Percentiles rank a stretch among this genome's conserved stretches.
These are phyloP conservation scores for Ceratina australensis DNA, from an alignment of 1,140 invertebrate species.

Conservation along the genomic window DNA sequence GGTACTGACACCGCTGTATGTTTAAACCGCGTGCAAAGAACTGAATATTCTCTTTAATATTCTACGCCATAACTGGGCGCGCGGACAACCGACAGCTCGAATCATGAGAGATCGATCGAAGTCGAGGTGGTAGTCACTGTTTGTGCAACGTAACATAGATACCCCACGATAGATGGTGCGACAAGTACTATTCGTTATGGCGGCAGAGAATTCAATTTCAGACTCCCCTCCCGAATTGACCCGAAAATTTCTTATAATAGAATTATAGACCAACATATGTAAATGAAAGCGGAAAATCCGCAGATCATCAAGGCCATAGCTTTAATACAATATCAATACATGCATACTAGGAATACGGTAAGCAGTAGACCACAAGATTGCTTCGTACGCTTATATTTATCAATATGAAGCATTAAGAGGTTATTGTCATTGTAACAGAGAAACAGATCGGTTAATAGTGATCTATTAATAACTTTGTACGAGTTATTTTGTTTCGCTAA, in stretches of 20 bases:
- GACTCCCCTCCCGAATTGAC: not conserved
- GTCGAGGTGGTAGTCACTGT: constrained; percentile 20
- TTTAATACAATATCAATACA: not conserved
- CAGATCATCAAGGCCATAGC: not conserved
- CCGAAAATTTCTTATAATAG: constrained; percentile 24
- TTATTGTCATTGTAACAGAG: no score
- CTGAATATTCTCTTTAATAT: not conserved
- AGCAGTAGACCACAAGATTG: no score
- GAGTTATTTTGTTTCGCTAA: no score
- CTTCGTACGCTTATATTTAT: no score
- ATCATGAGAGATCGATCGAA: constrained; percentile 31
- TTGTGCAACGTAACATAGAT: not conserved
- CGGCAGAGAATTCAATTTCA: constrained; percentile 4
- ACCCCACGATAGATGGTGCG: constrained; percentile 21
- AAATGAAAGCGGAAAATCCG: not conserved
- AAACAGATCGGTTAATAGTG: no score
- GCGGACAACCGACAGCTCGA: not conserved
- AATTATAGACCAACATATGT: constrained; percentile 6
- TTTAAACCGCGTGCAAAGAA: not conserved
- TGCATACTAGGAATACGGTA: not conserved
- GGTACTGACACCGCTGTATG: not conserved
- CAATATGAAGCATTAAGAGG: no score
- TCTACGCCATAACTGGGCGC: constrained; percentile 17
- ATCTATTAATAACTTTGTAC: no score
- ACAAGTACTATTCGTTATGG: not conserved